Conservation (phyloP, 2,888 invertebrate species). For the Drosophila austrosaltans region DNA sequence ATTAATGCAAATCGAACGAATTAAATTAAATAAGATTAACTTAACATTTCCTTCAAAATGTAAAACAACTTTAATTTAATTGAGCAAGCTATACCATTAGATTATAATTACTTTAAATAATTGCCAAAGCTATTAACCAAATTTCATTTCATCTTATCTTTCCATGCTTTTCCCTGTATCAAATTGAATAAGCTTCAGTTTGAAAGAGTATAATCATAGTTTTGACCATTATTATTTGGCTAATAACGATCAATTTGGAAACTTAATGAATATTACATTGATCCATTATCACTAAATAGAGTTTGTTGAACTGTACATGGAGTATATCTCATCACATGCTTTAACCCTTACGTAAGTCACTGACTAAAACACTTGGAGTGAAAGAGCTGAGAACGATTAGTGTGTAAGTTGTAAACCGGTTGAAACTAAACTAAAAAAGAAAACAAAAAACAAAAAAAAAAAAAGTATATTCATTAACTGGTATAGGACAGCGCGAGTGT, state of each 20-base stretch:
- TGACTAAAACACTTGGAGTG: constrained; percentile 40
- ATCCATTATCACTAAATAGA: constrained; percentile 11
- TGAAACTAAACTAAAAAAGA: constrained; percentile 21
- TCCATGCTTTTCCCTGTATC: background rate
- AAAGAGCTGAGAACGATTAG: constrained; percentile 60
- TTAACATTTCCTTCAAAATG: no score
- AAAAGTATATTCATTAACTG: constrained; percentile 7
- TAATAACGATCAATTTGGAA: background rate
- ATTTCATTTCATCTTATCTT: no score
- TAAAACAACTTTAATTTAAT: no score
- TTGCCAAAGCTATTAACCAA: background rate
- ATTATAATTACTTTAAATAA: background rate
- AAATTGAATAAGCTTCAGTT: background rate
- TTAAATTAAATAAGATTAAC: no score
- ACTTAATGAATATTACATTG: constrained; percentile 15
- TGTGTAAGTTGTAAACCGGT: constrained; percentile 47
- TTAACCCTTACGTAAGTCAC: constrained; percentile 54
- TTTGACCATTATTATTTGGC: background rate
- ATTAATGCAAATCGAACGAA: no score
- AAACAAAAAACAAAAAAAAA: background rate
- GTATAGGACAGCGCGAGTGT: constrained; percentile 1
- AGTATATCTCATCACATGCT: background rate
- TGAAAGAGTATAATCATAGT: background rate
- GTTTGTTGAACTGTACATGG: constrained; percentile 10
- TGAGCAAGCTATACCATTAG: background rate